Evolutionary conservation across 2,797 vertebrate genomes (phyloP).

Genomic region (Toxotes lorentzi): DNA sequence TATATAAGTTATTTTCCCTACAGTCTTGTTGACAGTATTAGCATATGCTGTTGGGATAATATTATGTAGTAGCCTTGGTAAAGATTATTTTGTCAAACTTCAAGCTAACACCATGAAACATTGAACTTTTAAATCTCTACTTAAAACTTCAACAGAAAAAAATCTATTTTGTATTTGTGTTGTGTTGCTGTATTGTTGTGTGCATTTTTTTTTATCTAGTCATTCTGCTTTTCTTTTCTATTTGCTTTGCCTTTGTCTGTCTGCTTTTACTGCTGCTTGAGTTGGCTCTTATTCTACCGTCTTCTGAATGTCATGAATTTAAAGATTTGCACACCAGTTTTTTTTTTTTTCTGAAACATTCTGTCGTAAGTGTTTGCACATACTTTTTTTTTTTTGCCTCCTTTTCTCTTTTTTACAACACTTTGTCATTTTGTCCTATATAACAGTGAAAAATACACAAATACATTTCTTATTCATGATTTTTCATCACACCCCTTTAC

Average conservation of each 20-base stretch:
- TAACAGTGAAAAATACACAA: not conserved
- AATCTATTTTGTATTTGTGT: no score
- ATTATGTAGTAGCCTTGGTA: not conserved
- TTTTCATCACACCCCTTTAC: no score
- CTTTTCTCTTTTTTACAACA: not conserved
- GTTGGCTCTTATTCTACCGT: not conserved
- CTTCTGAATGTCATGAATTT: not conserved
- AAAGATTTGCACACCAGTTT: not conserved
- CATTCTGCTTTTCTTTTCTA: no score
- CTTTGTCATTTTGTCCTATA: not conserved
- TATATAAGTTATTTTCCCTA: not conserved
- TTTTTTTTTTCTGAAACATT: no score
- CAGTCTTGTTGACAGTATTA: not conserved
- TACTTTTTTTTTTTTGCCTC: no score
- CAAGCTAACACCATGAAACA: not conserved
- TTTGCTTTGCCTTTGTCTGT: not conserved
- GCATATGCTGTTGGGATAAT: not conserved
- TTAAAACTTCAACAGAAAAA: no score
- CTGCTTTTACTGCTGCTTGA: not conserved
- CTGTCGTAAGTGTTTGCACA: no score
- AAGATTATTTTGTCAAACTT: not conserved
- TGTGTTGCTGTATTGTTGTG: no score
- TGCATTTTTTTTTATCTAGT: no score
- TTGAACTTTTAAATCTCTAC: not conserved
- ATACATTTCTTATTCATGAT: no score